Evolutionary conservation across 2,113 vertebrate species (phyloP), one percentile per base, ranked within the genome.

Genomic region (Chascanopsetta lugubris): DNA sequence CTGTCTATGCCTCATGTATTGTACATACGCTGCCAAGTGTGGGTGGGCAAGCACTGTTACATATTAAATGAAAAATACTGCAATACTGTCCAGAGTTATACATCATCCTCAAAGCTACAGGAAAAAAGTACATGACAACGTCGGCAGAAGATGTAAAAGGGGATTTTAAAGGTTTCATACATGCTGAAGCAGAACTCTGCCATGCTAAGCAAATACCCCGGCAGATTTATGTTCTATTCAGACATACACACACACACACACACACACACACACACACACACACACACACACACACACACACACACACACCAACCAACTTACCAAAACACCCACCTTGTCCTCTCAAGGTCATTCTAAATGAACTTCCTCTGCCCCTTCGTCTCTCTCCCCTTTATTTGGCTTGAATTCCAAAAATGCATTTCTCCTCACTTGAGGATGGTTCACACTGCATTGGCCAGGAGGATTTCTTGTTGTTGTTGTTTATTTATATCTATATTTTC

Each of bases 371-470:
- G 15, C 22, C 47, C 27, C 21, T 18, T 27, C 32, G 2, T 5
- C 43, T 22, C 24, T 25, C 24, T 38, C 15, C 22, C 13, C 0
- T n/a, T 66, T 69, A 8, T 42, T 50, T 45, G 15, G 9, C 49
- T 43, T 74, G 77, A 45, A 73, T 72, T 83, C 85, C 60, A n/a
- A 3, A 69, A 79, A 82, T 77, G 42, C 79, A 79, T 71, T 46
- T 61, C 60, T 75, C 61, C 56, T 84, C 74, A 48, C 62, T 58
- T 43, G 55, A 59, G 70, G 36, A 30, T 59, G 26, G 12, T 48
- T 61, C 6, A 3, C 38, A 20, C n/a, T 18, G n/a, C 45, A 30
- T 6, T 42, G 21, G 30, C 24, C n/a, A 15, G 20, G 15, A 32
- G 30, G 26, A 36, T 54, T 18, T 46, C 61, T 24, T 29, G 17